Evolutionary conservation across 2,113 vertebrate species (phyloP).

Genomic region (Thamnophis sirtalis): DNA sequence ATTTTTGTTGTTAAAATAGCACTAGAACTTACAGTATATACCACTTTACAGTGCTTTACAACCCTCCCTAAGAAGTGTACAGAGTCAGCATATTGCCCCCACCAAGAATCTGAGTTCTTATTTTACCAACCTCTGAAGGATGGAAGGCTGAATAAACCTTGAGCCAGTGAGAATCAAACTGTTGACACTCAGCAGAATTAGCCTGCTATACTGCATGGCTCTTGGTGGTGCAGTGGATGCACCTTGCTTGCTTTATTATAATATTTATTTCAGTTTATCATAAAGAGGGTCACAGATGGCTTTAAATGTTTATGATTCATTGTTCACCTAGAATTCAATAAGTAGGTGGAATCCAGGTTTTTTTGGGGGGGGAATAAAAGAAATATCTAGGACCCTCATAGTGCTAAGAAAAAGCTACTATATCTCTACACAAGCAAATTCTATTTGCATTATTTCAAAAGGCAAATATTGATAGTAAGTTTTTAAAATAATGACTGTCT

Average conservation of each 20-base stretch:
- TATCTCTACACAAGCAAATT: neutral
- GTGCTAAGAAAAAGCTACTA: neutral
- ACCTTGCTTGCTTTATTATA: neutral
- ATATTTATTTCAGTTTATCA: neutral
- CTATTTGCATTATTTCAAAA: neutral
- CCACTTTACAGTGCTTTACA: too few species aligned
- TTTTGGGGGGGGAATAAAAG: neutral
- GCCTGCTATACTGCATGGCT: too few species aligned
- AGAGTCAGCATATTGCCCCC: too few species aligned
- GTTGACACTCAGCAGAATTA: too few species aligned
- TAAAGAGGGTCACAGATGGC: neutral
- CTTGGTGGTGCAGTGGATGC: too few species aligned
- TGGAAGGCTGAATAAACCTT: too few species aligned
- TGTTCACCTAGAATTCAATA: neutral
- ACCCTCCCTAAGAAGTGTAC: too few species aligned
- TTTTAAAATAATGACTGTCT: neutral
- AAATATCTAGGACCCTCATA: neutral
- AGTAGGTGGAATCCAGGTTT: neutral
- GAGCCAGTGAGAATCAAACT: too few species aligned
- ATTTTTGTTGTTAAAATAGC: too few species aligned
- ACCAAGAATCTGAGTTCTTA: too few species aligned
- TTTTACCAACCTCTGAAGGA: too few species aligned
- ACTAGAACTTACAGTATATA: too few species aligned
- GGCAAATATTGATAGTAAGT: neutral
- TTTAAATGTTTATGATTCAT: neutral